Base-by-base conservation (phyloP, 2,113 vertebrate species). In the Cynocephalus volans region DNA sequence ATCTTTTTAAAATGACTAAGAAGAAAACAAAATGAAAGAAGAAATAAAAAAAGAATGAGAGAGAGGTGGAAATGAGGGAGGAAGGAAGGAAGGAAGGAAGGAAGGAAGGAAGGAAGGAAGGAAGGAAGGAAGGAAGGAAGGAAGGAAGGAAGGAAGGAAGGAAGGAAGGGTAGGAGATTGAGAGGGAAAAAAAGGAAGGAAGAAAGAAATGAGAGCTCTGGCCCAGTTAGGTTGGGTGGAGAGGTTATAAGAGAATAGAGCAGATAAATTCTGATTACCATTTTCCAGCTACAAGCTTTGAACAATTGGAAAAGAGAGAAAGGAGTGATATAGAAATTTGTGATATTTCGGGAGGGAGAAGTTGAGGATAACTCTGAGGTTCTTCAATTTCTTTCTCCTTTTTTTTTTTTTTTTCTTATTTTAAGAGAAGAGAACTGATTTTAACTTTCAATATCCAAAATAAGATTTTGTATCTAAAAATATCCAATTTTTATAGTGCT, bases 71-170 rank as follows among this genome's bases (percentile, higher is more conserved):
- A 41, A 4, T 41, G 24, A 5, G 41, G 45, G 45, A 31, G 28
- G 54, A 56, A 17, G 19, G 28, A 52, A 50, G 28, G 15, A 33
- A 14, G 31, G 28, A 50, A 52, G n/a, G 41, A 60, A 33, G 26
- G 18, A 10, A 56, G 4, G 5, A 13, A 4, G 26, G 10, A 33
- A 10, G 1, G 26, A 21, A 24, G 24, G 19, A 6, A 8, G 23
- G 31, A 11, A 67, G 10, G 33, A 3, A 13, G 12, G 17, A 23
- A 6, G 23, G 13, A 14, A 5, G 5, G 45, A 13, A 4, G 1
- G 23, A 3, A 7, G 13, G 11, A 23, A 11, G 41, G 33, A 23
- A 28, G 0, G 1, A 21, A 26, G 28, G 7, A 33, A 4, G 0
- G 15, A 3, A 18, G 10, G 23, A 18, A 14, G 23, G 41, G 7